Evolutionary conservation across 1,140 invertebrate genomes (phyloP), one percentile per base, ranked within the genome.

Genomic region (Aricia agestis): DNA sequence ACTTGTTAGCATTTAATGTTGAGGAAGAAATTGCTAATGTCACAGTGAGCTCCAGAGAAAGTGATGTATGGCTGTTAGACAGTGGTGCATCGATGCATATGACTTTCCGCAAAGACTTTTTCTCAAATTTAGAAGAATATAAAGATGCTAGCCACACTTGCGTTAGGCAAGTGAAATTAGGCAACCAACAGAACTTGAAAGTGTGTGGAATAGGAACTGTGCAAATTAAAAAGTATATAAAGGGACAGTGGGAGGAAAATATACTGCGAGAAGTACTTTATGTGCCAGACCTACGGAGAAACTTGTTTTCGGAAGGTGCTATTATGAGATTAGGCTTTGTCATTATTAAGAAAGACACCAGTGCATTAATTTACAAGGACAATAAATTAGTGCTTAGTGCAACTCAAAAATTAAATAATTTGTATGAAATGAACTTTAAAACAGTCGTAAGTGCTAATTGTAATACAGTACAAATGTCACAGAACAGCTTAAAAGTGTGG

Each of bases 51-150:
- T 25, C 25, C 25, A 25, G 3, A 1, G 25, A 25, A 25, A 25
- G 25, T 25, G 25, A 73, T 17, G 31, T 13, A 59, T 85, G 84
- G 80, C 79, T 83, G 52, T 59, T 83, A 19, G 82, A 88, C 68
- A 86, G 81, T 73, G 83, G 83, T 74, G 79, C 81, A n/a, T 81
- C 82, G 1, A 72, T 72, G 58, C 79, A 86, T 57, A 83, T 87
- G 73, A 71, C 74, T 4, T 78, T 45, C 73, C 42, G 68, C 71
- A 71, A 73, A 15, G 74, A 79, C 0, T 70, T 70, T 6, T 82
- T 83, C 73, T 2, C 25, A n/a, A 70, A 75, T 70, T 66, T 78
- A 13, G 25, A 63, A 19, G 75, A 75, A 65, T 77, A 63, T 58
- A 75, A 59, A 25, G 25, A 25, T 25, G 25, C 18, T 25, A 75